These are phyloP conservation scores for Eristalis pertinax DNA, from an alignment of 2,888 invertebrate genomes.

Conservation along the genomic window DNA sequence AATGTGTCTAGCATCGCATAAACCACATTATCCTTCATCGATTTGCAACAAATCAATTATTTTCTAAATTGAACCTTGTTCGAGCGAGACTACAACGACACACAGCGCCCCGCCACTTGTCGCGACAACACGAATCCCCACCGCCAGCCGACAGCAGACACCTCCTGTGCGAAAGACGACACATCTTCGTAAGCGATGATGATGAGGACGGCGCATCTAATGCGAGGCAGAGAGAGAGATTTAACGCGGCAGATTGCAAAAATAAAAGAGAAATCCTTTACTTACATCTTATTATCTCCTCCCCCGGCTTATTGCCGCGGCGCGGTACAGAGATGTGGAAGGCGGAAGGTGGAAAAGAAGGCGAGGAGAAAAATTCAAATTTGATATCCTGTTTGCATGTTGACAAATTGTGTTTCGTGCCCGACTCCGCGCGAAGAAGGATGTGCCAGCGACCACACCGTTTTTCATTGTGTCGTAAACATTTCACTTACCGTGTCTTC, in stretches of 20 bases:
- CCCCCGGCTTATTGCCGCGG: background rate
- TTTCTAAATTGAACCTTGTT: constrained; percentile 67
- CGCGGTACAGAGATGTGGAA: background rate
- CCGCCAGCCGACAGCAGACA: background rate
- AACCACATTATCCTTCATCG: constrained; percentile 68
- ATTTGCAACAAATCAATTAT: constrained; percentile 71
- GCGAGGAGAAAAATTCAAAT: constrained; percentile 58
- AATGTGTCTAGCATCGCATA: constrained; percentile 49
- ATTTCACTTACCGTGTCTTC: constrained; percentile 74
- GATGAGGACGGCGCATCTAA: constrained; percentile 68
- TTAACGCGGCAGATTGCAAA: constrained; percentile 71
- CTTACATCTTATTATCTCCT: constrained; percentile 68
- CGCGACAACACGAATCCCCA: constrained; percentile 32
- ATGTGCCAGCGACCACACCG: constrained; percentile 68
- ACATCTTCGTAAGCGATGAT: constrained; percentile 63
- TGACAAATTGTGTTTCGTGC: constrained; percentile 70
- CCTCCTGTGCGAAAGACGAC: constrained; percentile 12
- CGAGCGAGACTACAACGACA: constrained; percentile 30
- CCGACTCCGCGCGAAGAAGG: constrained; percentile 24
- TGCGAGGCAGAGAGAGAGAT: constrained; percentile 65
- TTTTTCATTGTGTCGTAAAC: constrained; percentile 74
- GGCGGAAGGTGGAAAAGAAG: background rate
- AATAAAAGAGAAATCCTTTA: constrained; percentile 67
- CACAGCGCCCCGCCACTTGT: constrained; percentile 16
- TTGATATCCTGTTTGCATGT: constrained; percentile 72